phyloP scores from a whole-genome alignment of 2,113 vertebrate genomes.

The Cnemophilus loriae region DNA sequence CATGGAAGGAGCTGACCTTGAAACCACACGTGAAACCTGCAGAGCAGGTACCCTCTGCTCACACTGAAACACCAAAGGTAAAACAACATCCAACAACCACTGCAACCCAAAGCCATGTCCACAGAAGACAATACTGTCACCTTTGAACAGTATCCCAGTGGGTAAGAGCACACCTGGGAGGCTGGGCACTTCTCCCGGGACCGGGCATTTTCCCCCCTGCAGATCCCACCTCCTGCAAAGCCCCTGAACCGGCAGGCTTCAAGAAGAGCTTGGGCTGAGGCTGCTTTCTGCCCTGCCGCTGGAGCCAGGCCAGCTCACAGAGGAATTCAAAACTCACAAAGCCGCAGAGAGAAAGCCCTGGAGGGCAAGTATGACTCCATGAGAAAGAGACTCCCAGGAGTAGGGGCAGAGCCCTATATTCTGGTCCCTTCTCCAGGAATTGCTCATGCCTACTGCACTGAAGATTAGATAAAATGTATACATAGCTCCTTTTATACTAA shows the following conservation, averaged over 20 bases:
- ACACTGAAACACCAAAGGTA: not conserved
- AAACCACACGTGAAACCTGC: rapidly evolving
- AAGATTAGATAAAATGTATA: not conserved
- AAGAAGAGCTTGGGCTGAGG: not conserved
- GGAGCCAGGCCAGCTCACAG: not conserved
- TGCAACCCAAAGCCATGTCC: not conserved
- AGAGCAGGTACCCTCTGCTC: not conserved
- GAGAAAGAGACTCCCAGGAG: not conserved
- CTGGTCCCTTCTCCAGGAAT: not conserved
- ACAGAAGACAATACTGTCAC: not conserved
- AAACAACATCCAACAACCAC: not conserved
- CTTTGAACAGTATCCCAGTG: rapidly evolving
- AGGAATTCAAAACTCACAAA: not conserved
- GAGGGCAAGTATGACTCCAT: slow-evolving; percentile 20
- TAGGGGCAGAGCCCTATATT: not conserved
- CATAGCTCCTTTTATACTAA: not conserved
- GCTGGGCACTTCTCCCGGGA: not conserved
- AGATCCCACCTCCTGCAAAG: not conserved
- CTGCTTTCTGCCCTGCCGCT: not conserved
- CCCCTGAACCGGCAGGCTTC: not conserved
- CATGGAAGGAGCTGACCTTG: not conserved
- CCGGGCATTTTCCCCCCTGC: not conserved
- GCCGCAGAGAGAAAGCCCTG: not conserved
- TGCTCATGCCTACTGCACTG: not conserved
- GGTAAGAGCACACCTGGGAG: not conserved